Percentiles rank a stretch among this genome's conserved stretches.
These are phyloP conservation scores for Stegophylla sp. DNA, from an alignment of 2,888 invertebrate species.

Conservation along the genomic window DNA sequence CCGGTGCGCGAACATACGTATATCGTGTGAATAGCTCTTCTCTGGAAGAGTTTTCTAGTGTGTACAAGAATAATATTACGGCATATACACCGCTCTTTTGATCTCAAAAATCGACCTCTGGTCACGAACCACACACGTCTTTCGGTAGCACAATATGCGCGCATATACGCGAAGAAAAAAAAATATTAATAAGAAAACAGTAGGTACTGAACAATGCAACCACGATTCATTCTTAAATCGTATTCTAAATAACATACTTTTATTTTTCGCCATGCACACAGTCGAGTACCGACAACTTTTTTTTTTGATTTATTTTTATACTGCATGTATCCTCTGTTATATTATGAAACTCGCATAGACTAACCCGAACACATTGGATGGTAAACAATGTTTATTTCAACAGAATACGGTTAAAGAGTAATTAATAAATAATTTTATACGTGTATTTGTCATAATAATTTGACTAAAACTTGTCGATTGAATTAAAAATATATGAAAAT, in stretches of 20 bases:
- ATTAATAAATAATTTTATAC: too few relatives aligned
- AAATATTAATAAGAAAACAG: not conserved
- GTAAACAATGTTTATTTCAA: too few relatives aligned
- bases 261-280: not conserved
- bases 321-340: not conserved
- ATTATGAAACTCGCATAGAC: not conserved
- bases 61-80: not conserved
- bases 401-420: too few relatives aligned
- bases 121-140: constrained; percentile 54
- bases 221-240: constrained; percentile 56
- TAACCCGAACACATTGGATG: too few relatives aligned
- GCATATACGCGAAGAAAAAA: not conserved
- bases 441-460: too few relatives aligned
- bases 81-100: constrained; percentile 23
- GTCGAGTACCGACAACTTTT: not conserved
- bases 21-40: constrained; percentile 11
- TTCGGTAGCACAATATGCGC: not conserved
- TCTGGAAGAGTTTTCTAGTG: constrained; percentile 3
- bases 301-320: not conserved
- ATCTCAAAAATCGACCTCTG: constrained; percentile 50
- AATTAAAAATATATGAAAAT: too few relatives aligned
- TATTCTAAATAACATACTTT: constrained; percentile 19
- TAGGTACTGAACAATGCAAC: constrained; percentile 39
- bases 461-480: too few relatives aligned
- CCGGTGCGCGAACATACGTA: constrained; percentile 7